These are phyloP conservation scores for Sciaenops ocellatus DNA, from an alignment of 2,797 vertebrate species.

Conservation along the genomic window DNA sequence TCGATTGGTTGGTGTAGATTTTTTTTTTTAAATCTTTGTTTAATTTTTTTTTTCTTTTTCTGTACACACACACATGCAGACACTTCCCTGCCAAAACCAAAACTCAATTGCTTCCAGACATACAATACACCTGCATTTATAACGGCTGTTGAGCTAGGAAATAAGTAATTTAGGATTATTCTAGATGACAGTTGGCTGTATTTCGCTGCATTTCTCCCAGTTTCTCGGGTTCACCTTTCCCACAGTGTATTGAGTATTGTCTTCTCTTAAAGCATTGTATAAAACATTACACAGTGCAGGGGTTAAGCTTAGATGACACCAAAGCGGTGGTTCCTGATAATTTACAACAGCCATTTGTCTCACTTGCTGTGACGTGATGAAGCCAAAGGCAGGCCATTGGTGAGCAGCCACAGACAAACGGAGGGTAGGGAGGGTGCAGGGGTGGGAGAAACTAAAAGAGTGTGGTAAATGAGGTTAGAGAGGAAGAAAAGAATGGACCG, in stretches of 20 bases:
- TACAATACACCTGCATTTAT: conserved; percentile 29
- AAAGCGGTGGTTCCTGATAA: conserved; percentile 51
- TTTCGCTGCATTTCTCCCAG: conserved; percentile 7
- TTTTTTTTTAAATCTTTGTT: conserved; percentile 10
- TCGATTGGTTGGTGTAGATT: conserved; percentile 1
- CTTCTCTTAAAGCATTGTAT: conserved; percentile 19
- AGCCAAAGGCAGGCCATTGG: conserved; percentile 51
- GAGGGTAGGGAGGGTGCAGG: not conserved
- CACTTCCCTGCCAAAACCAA: not conserved
- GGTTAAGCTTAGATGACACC: conserved; percentile 63
- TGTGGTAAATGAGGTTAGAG: conserved; percentile 74
- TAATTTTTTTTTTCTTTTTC: not conserved
- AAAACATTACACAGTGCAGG: conserved; percentile 27
- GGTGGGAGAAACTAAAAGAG: conserved; percentile 38
- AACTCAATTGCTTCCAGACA: conserved; percentile 3
- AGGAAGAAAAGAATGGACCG: conserved; percentile 65
- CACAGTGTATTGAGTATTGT: conserved; percentile 20
- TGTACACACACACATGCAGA: too few relatives aligned
- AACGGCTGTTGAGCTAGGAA: not conserved
- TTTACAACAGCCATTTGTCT: conserved; percentile 71
- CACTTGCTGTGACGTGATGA: conserved; percentile 57
- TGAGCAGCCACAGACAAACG: conserved; percentile 45
- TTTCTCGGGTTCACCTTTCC: conserved; percentile 47
- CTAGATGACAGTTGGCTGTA: conserved; percentile 33
- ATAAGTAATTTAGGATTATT: conserved; percentile 31